These are phyloP conservation scores for Paedocypris sp. DNA, from an alignment of 2,113 vertebrate species.

Conservation along the genomic window DNA sequence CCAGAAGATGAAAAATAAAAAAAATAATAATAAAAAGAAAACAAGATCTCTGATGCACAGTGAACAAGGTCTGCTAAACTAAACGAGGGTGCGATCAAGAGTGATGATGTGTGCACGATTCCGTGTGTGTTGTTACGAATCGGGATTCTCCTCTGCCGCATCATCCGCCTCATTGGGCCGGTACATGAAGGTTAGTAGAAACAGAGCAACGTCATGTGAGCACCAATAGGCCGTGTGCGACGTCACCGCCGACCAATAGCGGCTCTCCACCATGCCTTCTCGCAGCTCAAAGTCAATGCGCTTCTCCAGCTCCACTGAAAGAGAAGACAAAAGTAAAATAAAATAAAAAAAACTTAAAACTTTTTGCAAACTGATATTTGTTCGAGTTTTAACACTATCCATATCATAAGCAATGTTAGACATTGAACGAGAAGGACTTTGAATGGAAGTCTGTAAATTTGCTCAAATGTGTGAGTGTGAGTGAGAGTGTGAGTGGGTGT, in stretches of 20 bases:
- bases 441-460: too few species aligned
- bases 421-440: too few species aligned
- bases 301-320: slow-evolving; percentile 79
- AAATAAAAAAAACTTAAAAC: too few species aligned
- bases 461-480: too few species aligned
- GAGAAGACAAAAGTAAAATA: not conserved
- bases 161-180: slow-evolving; percentile 59
- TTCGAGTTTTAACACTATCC: too few species aligned
- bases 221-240: slow-evolving; percentile 97
- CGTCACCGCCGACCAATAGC: slow-evolving; percentile 91
- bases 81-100: not conserved
- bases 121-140: slow-evolving; percentile 30
- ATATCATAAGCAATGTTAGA: too few species aligned
- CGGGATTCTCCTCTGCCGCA: slow-evolving; percentile 41
- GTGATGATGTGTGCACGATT: not conserved
- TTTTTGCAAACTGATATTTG: too few species aligned
- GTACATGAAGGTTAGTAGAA: slow-evolving; percentile 90
- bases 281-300: slow-evolving; percentile 91
- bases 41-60: slow-evolving; percentile 26
- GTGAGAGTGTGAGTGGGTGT: too few species aligned
- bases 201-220: slow-evolving; percentile 86
- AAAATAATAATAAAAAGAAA: slow-evolving; percentile 3
- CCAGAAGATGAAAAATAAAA: too few species aligned
- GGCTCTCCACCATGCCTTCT: slow-evolving; percentile 90
- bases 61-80: slow-evolving; percentile 23